phyloP scores from a whole-genome alignment of 1,140 invertebrate genomes.

The Lycorma delicatula region DNA sequence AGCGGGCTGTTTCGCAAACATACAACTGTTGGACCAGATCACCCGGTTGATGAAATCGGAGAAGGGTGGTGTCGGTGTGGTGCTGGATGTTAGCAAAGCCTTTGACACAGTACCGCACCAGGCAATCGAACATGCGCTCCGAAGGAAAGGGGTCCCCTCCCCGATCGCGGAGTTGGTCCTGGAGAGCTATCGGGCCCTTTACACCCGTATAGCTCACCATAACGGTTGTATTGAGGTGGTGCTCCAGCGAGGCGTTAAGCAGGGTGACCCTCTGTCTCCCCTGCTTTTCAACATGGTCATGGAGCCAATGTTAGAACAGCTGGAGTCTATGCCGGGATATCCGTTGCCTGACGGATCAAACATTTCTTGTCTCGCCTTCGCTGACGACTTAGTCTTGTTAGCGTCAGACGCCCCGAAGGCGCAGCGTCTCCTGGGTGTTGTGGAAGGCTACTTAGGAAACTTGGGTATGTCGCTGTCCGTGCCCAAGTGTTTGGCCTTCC shows the following conservation, averaged over 20 bases:
- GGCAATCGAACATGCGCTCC: constrained; percentile 21
- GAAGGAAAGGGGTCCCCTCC: background rate
- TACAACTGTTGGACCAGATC: constrained; percentile 11
- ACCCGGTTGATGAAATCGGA: constrained; percentile 19
- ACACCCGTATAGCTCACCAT: constrained; percentile 6
- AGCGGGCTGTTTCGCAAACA: constrained; percentile 22
- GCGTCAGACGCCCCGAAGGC: background rate
- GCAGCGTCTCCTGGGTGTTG: background rate
- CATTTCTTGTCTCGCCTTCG: constrained; percentile 11
- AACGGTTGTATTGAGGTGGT: background rate
- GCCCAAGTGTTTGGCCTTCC: constrained; percentile 15
- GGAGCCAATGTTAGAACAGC: constrained; percentile 22
- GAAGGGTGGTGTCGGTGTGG: constrained; percentile 18
- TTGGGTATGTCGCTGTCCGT: background rate
- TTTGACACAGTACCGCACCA: constrained; percentile 35
- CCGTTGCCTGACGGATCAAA: background rate
- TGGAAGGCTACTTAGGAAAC: background rate
- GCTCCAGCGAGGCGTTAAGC: constrained; percentile 28
- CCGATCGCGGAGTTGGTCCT: background rate
- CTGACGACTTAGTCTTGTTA: constrained; percentile 16
- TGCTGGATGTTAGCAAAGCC: constrained; percentile 30
- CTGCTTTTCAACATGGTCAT: constrained; percentile 34
- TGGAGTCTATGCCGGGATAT: constrained; percentile 4
- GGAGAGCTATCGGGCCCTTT: background rate
- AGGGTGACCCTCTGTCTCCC: constrained; percentile 32